Evolutionary conservation across 1,140 invertebrate species (phyloP).

Genomic region (Caerostris extrusa): DNA sequence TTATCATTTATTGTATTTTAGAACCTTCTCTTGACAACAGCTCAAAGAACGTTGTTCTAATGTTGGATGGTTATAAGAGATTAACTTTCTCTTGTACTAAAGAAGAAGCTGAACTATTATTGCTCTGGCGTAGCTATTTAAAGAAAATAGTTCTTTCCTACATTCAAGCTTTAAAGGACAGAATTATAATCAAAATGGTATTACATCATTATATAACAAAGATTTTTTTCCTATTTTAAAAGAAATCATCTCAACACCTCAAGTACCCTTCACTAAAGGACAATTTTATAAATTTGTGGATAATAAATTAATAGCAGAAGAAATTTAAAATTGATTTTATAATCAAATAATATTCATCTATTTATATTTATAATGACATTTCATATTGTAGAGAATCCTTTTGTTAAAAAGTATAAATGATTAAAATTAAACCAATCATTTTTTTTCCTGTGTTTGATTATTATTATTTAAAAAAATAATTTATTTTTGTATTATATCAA

Average conservation of each 20-base stretch:
- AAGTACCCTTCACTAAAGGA: constrained; percentile 71
- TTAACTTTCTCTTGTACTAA: constrained; percentile 61
- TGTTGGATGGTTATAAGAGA: constrained; percentile 80
- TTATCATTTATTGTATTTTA: neutral
- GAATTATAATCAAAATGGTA: neutral
- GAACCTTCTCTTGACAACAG: constrained; percentile 49
- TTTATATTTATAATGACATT: too few species aligned
- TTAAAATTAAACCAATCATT: too few species aligned
- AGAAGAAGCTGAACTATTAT: constrained; percentile 82
- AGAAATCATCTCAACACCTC: constrained; percentile 58
- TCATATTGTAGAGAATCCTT: too few species aligned
- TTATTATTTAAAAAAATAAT: too few species aligned
- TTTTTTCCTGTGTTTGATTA: too few species aligned
- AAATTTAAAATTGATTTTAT: neutral
- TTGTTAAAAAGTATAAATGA: too few species aligned
- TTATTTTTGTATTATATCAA: too few species aligned
- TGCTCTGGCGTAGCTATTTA: constrained; percentile 82
- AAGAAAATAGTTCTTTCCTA: constrained; percentile 17
- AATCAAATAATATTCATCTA: too few species aligned
- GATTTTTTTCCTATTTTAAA: constrained; percentile 32
- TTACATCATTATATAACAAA: neutral
- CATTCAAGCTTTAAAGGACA: neutral
- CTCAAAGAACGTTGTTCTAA: constrained; percentile 80
- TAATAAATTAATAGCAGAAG: constrained; percentile 44
- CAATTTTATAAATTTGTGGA: constrained; percentile 60